phyloP scores from a whole-genome alignment of 2,797 vertebrate species.

The Pseudochromis fuscus region DNA sequence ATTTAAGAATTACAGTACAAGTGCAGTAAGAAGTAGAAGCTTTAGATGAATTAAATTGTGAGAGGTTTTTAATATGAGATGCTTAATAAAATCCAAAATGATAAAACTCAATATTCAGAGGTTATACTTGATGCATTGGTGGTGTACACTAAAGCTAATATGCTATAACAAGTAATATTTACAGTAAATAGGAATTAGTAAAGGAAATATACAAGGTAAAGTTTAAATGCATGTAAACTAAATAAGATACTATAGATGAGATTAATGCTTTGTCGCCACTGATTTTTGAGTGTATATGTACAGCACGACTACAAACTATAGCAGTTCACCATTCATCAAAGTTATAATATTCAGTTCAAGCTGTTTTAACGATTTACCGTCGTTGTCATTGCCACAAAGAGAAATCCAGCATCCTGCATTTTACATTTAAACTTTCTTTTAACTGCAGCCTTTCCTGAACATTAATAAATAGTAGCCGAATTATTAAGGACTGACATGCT shows the following conservation, averaged over 20 bases:
- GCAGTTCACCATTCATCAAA: too few species aligned
- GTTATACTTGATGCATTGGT: too few species aligned
- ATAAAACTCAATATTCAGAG: background rate
- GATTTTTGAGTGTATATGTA: too few species aligned
- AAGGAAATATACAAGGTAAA: background rate
- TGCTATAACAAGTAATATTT: background rate
- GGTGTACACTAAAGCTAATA: background rate
- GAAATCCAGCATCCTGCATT: too few species aligned
- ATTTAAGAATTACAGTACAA: too few species aligned
- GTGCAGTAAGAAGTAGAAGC: background rate
- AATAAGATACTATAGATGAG: background rate
- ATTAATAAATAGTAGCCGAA: too few species aligned
- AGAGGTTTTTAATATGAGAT: background rate
- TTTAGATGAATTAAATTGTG: background rate
- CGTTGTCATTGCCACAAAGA: too few species aligned
- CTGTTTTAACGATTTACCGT: too few species aligned
- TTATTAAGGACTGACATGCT: too few species aligned
- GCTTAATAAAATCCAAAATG: background rate
- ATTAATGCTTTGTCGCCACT: background rate
- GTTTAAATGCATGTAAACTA: background rate
- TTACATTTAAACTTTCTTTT: too few species aligned
- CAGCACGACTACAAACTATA: too few species aligned
- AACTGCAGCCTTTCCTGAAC: too few species aligned
- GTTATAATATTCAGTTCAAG: background rate
- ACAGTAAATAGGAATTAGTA: background rate